Evolutionary conservation across 2,113 vertebrate species (phyloP).

Genomic region (Cariama cristata): DNA sequence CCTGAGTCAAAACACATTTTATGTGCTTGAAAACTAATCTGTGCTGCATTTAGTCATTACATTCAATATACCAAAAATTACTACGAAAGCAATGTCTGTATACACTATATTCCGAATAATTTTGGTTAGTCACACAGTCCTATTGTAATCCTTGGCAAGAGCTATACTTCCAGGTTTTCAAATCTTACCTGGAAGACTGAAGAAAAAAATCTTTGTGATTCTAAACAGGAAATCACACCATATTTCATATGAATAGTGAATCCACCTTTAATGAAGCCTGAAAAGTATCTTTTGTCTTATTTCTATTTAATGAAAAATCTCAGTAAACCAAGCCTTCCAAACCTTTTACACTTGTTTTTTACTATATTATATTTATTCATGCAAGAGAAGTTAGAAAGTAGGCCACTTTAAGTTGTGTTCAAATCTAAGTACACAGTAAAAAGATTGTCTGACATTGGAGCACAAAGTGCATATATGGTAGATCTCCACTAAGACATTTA

Average conservation of each 20-base stretch:
- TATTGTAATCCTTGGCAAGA: neutral
- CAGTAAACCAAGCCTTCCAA: neutral
- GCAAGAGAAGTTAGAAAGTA: neutral
- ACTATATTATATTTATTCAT: neutral
- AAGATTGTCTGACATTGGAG: neutral
- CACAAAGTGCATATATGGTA: neutral
- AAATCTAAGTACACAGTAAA: neutral
- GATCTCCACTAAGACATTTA: neutral
- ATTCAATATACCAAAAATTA: neutral
- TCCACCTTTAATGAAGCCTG: neutral
- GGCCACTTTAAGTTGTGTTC: neutral
- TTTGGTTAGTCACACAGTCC: neutral
- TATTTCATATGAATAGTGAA: neutral
- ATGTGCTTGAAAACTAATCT: neutral
- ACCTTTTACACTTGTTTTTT: neutral
- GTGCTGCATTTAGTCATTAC: neutral
- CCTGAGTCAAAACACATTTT: neutral
- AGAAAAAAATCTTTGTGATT: neutral
- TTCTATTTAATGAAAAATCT: neutral
- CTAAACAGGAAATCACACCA: neutral
- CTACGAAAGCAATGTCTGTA: neutral
- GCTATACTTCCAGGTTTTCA: neutral
- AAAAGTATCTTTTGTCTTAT: neutral
- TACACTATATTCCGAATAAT: neutral
- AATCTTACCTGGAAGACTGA: neutral